Evolutionary conservation across 2,888 invertebrate genomes (phyloP), one percentile per base, ranked within the genome.

Genomic region (Laothoe populi): DNA sequence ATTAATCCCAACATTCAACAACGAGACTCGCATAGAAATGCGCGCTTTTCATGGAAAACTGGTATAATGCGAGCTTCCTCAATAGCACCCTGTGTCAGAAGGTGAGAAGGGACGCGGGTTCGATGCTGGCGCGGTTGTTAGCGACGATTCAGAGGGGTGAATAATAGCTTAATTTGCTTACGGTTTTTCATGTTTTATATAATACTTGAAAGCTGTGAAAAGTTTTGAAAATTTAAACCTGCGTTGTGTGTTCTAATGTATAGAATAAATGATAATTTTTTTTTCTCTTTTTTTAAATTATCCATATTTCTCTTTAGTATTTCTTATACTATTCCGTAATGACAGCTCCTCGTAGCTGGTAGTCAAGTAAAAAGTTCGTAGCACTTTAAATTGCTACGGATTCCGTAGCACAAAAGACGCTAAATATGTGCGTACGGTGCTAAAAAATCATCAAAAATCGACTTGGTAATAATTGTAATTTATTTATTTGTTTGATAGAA

Each of bases 111-210:
- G 70, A 66, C 65, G 63, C 59, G 68, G 74, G 73, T 77, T 79
- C 79, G 77, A 77, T 75, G 74, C 81, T 74, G 72, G 73, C 46
- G 66, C 80, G 80, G 86, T 90, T 90, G 90, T 91, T 91, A 91
- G 90, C 88, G 86, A 83, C 90, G 86, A 88, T 90, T 88, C 86
- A 79, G 87, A 85, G 80, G 90, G 91, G 90, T 90, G 90, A 89
- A 90, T 90, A 88, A 90, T 90, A 79, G 82, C 84, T 85, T 90
- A 90, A 90, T 90, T 90, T 89, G 86, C 85, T 87, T 85, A 85
- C 77, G 81, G 78, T 83, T 78, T 83, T 83, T 77, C 80, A 77
- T 83, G 81, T 79, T 87, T 88, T 88, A 86, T 83, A 82, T 82
- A 4, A 87, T 87, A 38, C 46, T 46, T 62, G n/a, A 53, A 38